Conservation (phyloP, 2,113 vertebrate genomes). For the Dolichallabes microphthalmus region DNA sequence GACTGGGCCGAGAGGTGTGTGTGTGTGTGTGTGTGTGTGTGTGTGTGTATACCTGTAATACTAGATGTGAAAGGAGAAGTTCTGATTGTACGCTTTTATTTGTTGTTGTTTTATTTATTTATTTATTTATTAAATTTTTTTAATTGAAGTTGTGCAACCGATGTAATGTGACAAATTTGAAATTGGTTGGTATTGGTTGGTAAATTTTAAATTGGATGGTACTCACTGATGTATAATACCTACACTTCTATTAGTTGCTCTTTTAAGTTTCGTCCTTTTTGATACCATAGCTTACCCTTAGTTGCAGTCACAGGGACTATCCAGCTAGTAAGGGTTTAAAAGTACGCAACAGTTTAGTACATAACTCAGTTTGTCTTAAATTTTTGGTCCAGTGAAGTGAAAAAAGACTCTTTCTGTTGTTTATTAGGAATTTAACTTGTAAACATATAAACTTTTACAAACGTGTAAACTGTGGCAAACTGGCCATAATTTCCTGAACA, state of each 20-base stretch:
- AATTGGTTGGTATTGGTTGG: too few species aligned
- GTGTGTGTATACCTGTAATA: neutral
- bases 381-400: too few species aligned
- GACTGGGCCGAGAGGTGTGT: neutral
- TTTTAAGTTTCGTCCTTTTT: neutral
- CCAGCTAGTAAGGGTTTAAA: too few species aligned
- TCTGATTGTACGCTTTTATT: neutral
- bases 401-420: too few species aligned
- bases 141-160: neutral
- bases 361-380: too few species aligned
- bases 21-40: neutral
- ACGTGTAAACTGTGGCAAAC: too few species aligned
- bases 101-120: neutral
- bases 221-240: neutral
- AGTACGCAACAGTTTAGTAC: too few species aligned
- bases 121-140: too few species aligned
- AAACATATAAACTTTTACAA: too few species aligned
- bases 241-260: neutral
- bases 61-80: neutral
- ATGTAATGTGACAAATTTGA: neutral
- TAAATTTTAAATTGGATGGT: neutral
- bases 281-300: neutral
- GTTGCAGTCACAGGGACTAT: neutral
- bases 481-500: too few species aligned
- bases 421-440: too few species aligned